These are phyloP conservation scores for Muscicapa comitata DNA, from an alignment of 2,797 vertebrate genomes.

Conservation along the genomic window DNA sequence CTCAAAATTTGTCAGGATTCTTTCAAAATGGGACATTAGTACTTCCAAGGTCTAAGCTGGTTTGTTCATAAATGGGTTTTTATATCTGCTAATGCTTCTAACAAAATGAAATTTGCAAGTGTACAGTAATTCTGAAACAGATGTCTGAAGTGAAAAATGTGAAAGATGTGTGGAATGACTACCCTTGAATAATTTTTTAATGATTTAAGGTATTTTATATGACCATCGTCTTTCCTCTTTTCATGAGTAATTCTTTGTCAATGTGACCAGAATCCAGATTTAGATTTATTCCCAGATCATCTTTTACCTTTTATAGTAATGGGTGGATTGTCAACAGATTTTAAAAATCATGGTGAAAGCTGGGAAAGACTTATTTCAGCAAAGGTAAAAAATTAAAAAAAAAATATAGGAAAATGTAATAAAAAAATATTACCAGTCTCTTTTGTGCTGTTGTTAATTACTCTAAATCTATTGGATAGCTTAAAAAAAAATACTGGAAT, in stretches of 20 bases:
- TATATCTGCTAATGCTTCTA: background rate
- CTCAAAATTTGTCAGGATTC: background rate
- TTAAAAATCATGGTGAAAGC: background rate
- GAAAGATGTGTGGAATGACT: background rate
- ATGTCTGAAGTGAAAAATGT: background rate
- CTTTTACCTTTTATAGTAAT: background rate
- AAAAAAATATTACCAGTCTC: background rate
- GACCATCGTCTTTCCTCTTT: background rate
- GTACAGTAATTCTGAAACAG: background rate
- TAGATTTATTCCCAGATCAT: background rate
- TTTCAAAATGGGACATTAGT: background rate
- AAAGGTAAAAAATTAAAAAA: background rate
- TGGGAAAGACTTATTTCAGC: background rate
- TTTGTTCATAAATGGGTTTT: background rate
- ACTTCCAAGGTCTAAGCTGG: background rate
- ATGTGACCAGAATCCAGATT: background rate
- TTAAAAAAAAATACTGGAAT: background rate
- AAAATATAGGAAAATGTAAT: background rate
- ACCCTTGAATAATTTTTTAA: background rate
- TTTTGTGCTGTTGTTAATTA: background rate
- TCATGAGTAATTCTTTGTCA: background rate
- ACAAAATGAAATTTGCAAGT: background rate
- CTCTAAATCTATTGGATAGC: background rate
- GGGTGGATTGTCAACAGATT: background rate
- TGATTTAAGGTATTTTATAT: background rate